phyloP scores from a whole-genome alignment of 2,797 vertebrate genomes.

The Leptoclinus maculatus region DNA sequence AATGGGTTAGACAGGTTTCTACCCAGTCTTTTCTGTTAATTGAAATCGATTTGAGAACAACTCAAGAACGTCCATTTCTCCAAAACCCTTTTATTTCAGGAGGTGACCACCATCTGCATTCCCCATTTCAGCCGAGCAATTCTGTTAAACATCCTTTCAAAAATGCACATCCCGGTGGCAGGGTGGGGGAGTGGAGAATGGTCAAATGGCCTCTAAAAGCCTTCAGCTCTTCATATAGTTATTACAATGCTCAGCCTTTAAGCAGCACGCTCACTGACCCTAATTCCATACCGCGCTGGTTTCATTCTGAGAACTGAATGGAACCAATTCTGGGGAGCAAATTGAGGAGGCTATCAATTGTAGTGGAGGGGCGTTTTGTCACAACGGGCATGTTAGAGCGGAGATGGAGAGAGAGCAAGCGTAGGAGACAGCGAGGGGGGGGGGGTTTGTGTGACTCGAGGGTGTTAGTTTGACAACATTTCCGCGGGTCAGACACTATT shows the following conservation, averaged over 20 bases:
- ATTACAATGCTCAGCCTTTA: slow-evolving; percentile 57
- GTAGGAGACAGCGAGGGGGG: background rate
- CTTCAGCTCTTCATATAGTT: slow-evolving; percentile 40
- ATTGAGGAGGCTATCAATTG: slow-evolving; percentile 82
- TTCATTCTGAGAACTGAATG: slow-evolving; percentile 72
- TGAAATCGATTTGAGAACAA: slow-evolving; percentile 6
- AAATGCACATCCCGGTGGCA: slow-evolving; percentile 52
- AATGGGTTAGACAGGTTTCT: background rate
- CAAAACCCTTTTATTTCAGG: slow-evolving; percentile 8
- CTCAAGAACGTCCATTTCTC: background rate
- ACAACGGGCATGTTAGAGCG: slow-evolving; percentile 42
- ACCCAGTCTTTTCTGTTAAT: background rate
- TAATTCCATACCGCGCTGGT: slow-evolving; percentile 65
- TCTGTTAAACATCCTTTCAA: slow-evolving; percentile 40
- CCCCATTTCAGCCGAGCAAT: slow-evolving; percentile 28
- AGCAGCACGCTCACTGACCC: slow-evolving; percentile 50
- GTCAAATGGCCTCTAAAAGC: slow-evolving; percentile 32
- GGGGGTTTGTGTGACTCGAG: background rate
- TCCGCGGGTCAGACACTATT: slow-evolving; percentile 71
- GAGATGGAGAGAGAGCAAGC: slow-evolving; percentile 54
- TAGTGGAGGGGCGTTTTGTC: slow-evolving; percentile 62
- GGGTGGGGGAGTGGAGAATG: slow-evolving; percentile 32
- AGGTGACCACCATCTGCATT: slow-evolving; percentile 13
- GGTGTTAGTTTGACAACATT: slow-evolving; percentile 63
- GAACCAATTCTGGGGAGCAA: slow-evolving; percentile 78